Conservation (phyloP, 2,797 vertebrate genomes). For the Pangasius macronema region DNA sequence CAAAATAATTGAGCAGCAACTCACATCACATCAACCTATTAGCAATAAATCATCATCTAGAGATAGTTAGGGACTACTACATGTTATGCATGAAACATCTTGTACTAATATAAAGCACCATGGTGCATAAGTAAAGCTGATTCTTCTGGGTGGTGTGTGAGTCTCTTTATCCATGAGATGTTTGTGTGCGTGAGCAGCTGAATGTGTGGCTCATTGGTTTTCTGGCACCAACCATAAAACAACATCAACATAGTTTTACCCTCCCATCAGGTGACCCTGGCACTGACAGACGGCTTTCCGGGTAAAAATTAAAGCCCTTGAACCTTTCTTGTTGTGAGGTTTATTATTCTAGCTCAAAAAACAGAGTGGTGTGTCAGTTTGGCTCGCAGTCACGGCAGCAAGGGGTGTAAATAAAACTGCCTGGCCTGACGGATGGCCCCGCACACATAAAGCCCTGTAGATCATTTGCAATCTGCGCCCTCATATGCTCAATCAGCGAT, state of each 20-base stretch:
- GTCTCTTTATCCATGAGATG: constrained; percentile 6
- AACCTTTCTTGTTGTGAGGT: constrained; percentile 55
- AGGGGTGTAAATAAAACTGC: constrained; percentile 63
- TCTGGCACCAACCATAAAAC: constrained; percentile 54
- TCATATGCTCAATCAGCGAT: constrained; percentile 53
- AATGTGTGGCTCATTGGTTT: constrained; percentile 34
- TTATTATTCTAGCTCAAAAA: constrained; percentile 55
- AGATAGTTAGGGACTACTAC: not conserved
- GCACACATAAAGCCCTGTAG: constrained; percentile 57
- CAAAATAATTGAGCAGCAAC: not conserved
- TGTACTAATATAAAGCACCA: not conserved
- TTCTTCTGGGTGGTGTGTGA: not conserved
- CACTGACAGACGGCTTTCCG: constrained; percentile 54
- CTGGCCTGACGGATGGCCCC: constrained; percentile 62
- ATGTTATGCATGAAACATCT: not conserved
- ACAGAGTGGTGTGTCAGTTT: constrained; percentile 38
- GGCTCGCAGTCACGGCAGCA: constrained; percentile 36
- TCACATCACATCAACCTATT: not conserved
- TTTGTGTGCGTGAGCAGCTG: constrained; percentile 18
- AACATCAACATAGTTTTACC: constrained; percentile 57
- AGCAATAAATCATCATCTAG: not conserved
- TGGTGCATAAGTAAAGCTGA: not conserved
- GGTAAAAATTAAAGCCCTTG: constrained; percentile 61
- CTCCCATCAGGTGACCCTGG: constrained; percentile 27
- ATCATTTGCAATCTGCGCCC: constrained; percentile 63